Evolutionary conservation across 2,797 vertebrate species (phyloP).

Genomic region (Pangasius macronema): DNA sequence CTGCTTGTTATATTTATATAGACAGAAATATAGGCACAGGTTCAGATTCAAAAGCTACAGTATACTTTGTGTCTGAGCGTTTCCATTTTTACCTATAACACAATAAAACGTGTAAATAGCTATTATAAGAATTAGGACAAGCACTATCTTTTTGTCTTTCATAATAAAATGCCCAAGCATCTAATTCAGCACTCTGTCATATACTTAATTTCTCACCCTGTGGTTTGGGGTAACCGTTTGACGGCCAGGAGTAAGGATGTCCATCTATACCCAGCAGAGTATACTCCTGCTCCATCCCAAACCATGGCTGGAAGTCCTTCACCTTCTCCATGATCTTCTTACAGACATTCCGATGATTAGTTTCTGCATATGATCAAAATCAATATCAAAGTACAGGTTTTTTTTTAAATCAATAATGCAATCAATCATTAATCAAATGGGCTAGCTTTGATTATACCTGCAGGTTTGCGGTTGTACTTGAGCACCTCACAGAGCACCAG

Average conservation of each 20-base stretch:
- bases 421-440: neutral
- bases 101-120: neutral
- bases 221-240: constrained; percentile 79
- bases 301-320: constrained; percentile 77
- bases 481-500: constrained; percentile 88
- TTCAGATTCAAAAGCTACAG: neutral
- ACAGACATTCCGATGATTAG: constrained; percentile 78
- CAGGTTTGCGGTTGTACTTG: constrained; percentile 77
- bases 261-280: constrained; percentile 78
- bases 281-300: constrained; percentile 91
- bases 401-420: neutral
- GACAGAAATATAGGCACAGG: neutral
- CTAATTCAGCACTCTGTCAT: neutral
- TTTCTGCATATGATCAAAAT: constrained; percentile 69
- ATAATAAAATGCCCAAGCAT: neutral
- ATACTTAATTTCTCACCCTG: constrained; percentile 74
- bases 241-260: constrained; percentile 83
- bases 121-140: neutral
- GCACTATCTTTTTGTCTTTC: too few species aligned
- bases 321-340: constrained; percentile 79
- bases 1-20: neutral
- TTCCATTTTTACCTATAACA: neutral
- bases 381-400: neutral
- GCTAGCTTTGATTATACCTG: constrained; percentile 69
- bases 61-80: neutral